Evolutionary conservation across 2,888 invertebrate species (phyloP), one percentile per base, ranked within the genome.

Genomic region (Siphlonurus alternatus): DNA sequence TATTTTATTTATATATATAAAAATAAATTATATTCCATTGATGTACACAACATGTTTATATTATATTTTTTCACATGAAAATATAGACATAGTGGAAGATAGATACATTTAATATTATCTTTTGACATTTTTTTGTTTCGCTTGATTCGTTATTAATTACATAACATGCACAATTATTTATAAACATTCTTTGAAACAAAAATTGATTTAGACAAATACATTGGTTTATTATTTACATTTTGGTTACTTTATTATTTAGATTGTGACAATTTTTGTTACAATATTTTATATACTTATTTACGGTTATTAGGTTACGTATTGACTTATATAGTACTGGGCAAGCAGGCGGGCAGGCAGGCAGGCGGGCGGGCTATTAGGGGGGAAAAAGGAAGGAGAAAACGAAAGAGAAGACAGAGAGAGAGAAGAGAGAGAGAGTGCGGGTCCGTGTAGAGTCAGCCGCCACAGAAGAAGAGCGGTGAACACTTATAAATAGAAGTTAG

Each of bases 361-460:
- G 63, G 25, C 54, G 25, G 2, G 23, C 18, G 53, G 53, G 53
- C 20, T 22, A 22, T 20, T 7, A 64, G 15, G 38, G 59, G 23
- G 53, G 38, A 20, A 19, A 59, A n/a, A 38, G n/a, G 51, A 53
- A 19, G 53, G 18, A 19, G 61, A 53, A 51, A 23, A 1, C 15
- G 61, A 64, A 61, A 38, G 51, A 19, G n/a, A 59, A 25, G n/a
- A 23, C 24, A 18, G 56, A 63, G 24, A 22, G 15, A 24, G 56
- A 20, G 24, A 63, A 56, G 20, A 56, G 23, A 56, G 63, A 63
- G 19, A 56, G 63, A 56, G 38, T 10, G 38, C 38, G 38, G 38
- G 38, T 38, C 38, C 38, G 38, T 38, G 38, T 38, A 38, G 38
- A 38, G 38, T 38, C 5, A 38, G 38, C 38, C 15, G 15, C 38